phyloP scores from a whole-genome alignment of 2,888 invertebrate genomes.

The Mesorhabditis belari region DNA sequence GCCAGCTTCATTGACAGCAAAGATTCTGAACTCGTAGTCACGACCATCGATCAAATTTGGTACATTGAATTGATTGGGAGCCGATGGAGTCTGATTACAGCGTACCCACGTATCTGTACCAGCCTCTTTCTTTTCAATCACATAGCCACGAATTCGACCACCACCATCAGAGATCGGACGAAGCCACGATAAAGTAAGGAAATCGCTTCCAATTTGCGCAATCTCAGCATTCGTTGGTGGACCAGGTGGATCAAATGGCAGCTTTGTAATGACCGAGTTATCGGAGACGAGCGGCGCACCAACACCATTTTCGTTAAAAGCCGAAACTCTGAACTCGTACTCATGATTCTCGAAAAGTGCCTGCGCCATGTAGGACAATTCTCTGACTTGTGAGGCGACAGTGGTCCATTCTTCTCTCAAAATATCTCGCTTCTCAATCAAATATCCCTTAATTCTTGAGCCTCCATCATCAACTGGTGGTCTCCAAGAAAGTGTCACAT shows the following conservation, averaged over 20 bases:
- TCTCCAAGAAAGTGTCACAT: constrained; percentile 86
- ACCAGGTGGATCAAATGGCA: constrained; percentile 81
- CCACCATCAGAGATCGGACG: constrained; percentile 91
- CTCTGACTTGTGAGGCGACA: constrained; percentile 57
- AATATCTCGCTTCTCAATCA: constrained; percentile 82
- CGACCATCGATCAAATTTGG: constrained; percentile 90
- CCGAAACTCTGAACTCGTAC: constrained; percentile 92
- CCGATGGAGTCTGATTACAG: constrained; percentile 42
- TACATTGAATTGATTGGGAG: constrained; percentile 77
- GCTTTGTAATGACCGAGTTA: constrained; percentile 81
- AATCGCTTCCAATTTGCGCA: constrained; percentile 85
- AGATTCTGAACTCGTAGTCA: constrained; percentile 93
- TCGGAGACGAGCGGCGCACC: constrained; percentile 81
- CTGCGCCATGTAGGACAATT: constrained; percentile 79
- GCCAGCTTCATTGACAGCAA: constrained; percentile 75
- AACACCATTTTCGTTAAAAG: constrained; percentile 84
- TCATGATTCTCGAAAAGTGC: constrained; percentile 92
- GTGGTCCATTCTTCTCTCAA: constrained; percentile 61
- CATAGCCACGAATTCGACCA: constrained; percentile 91
- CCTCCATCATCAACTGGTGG: constrained; percentile 86
- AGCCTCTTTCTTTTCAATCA: constrained; percentile 87
- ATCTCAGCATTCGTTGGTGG: constrained; percentile 85
- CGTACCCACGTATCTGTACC: constrained; percentile 32
- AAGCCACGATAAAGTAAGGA: constrained; percentile 91
- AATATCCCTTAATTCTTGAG: constrained; percentile 81